Percentiles rank a stretch among this genome's conserved stretches.
Conservation (phyloP, 2,113 vertebrate species). For the Rhagologus leucostigma region DNA sequence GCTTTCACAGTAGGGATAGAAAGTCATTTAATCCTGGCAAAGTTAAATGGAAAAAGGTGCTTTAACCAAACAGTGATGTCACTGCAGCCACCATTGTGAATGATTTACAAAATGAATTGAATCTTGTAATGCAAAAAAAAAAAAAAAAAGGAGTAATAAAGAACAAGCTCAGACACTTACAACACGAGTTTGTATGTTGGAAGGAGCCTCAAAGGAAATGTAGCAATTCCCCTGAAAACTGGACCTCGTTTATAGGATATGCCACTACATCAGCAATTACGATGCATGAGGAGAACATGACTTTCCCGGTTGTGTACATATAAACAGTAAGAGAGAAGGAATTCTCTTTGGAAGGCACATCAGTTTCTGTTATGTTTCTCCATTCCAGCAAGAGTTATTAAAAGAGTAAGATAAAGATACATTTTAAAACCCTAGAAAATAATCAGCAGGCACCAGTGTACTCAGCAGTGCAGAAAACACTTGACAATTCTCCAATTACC, state of each 20-base stretch:
- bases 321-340: slow-evolving; percentile 6
- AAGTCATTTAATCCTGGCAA: background rate
- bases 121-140: background rate
- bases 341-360: background rate
- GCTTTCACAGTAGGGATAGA: background rate
- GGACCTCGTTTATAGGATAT: background rate
- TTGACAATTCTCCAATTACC: background rate
- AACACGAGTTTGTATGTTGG: background rate
- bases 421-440: background rate
- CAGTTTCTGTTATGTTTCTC: background rate
- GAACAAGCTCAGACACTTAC: background rate
- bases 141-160: background rate
- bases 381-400: background rate
- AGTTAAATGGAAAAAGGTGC: background rate
- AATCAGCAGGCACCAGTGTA: background rate
- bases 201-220: background rate
- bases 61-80: background rate
- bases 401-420: background rate
- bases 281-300: background rate
- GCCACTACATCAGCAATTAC: background rate
- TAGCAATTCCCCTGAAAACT: background rate
- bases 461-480: background rate
- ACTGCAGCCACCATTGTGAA: background rate
- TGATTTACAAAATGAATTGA: background rate
- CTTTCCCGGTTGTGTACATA: background rate